Base-by-base conservation (phyloP, 2,113 vertebrate genomes). In the Pitta sordida region DNA sequence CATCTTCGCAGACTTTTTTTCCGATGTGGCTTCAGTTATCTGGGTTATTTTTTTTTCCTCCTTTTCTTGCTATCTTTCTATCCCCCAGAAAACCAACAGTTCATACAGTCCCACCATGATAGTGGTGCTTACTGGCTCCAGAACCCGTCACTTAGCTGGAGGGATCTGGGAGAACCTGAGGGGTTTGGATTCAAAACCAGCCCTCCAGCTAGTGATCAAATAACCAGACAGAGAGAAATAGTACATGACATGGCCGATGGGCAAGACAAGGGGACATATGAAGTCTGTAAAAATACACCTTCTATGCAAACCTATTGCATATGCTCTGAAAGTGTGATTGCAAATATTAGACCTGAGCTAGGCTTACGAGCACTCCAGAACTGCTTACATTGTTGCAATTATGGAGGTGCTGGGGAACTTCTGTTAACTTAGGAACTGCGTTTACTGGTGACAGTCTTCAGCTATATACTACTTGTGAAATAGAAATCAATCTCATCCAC, bases 211-310 rank as follows among this genome's bases (percentile, higher is more conserved):
- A 4, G 3, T 58, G 15, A 39, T 15, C 23, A 84, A 83, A 53
- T 34, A 34, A 30, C 3, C 3, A 11, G 1, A 55, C 2, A 68
- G 4, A n/a, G 15, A 82, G 2, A 63, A 69, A 53, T 23, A 1
- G 3, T 62, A 7, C 0, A 0, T 55, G 8, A 18, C 3, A 14
- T 4, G 14, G 14, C 13, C 27, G 53, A 3, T 3, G 2, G 11
- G 36, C 7, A 83, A 39, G 18, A 3, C 10, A 55, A 65, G 6
- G 12, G 3, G 1, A 22, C 36, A 13, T 27, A 43, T 2, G 48
- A 41, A 55, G 23, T 26, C 11, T 34, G 18, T 37, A 89, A 83
- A 85, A 37, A 34, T 16, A 17, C 23, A 53, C 30, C 4, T 52
- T 37, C 16, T 41, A 41, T 4, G 44, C 3, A 2, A 6, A 78